Evolutionary conservation across 1,140 invertebrate species (phyloP), one percentile per base, ranked within the genome.

Genomic region (Parapsyche elsis): DNA sequence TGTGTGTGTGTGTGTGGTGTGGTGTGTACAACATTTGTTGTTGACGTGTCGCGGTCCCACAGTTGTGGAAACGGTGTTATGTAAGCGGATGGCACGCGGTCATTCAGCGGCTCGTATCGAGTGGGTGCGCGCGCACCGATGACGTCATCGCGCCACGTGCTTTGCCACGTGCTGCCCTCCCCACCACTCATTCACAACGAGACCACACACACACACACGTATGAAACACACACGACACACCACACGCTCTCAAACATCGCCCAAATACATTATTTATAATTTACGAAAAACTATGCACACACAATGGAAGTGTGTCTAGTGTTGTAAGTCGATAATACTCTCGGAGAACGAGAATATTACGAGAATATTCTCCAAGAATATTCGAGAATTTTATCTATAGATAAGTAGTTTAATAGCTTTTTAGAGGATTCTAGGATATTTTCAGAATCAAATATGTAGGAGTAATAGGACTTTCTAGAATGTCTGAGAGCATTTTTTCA

Each of bases 91-190:
- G 67, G 14, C 74, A 61, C 49, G 74, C 74, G 73, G 75, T 57
- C 75, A 75, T 75, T 75, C 23, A 59, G 57, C 75, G 53, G 7
- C 74, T 46, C 12, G 74, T 61, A 53, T 59, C 45, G 53, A 59
- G 45, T 49, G 49, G 24, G 24, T 59, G 67, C 78, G 71, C 78
- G 78, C 70, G 78, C 78, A 53, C 19, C 67, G 78, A 70, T 61
- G 45, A 79, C 78, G 78, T 79, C 45, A 49, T 9, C 71, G 71
- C 79, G 79, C 71, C 79, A 59, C 71, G 79, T 74, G 71, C 59
- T 46, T 38, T 24, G 57, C 71, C 64, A 24, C 75, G 80, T 75
- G 80, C 73, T 77, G 74, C 61, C 79, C 49, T 14, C 16, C 71
- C 67, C 67, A 21, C 38, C 24, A 9, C 71, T 73, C 71, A 67